These are phyloP conservation scores for Ia io DNA, from an alignment of 2,113 vertebrate species.

Conservation along the genomic window DNA sequence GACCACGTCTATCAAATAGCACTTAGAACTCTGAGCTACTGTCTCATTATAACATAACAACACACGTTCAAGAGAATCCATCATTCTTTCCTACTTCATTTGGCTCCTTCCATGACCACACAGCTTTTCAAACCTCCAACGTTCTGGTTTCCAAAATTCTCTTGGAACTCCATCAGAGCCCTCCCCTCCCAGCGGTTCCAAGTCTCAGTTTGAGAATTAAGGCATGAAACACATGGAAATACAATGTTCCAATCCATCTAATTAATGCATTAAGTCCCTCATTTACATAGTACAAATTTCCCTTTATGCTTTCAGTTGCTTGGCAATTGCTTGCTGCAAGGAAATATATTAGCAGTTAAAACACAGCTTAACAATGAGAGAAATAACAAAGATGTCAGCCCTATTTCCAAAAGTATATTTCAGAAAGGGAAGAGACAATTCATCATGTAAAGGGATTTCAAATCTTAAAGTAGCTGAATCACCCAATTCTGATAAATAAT, in stretches of 20 bases:
- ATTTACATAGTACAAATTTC: constrained; percentile 78
- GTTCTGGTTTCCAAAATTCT: constrained; percentile 60
- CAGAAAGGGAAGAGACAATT: background rate
- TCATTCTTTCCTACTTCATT: constrained; percentile 11
- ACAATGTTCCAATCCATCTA: constrained; percentile 77
- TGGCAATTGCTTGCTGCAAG: constrained; percentile 72
- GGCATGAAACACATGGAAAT: constrained; percentile 75
- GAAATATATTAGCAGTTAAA: constrained; percentile 75
- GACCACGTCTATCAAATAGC: background rate
- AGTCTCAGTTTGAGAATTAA: constrained; percentile 67
- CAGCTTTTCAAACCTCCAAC: constrained; percentile 48
- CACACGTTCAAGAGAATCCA: constrained; percentile 24
- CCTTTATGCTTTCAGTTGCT: constrained; percentile 73
- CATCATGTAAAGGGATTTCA: constrained; percentile 11
- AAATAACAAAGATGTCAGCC: constrained; percentile 70
- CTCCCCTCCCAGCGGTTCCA: constrained; percentile 41
- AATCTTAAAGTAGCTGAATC: constrained; percentile 5
- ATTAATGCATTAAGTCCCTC: constrained; percentile 79
- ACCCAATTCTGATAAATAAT: constrained; percentile 19
- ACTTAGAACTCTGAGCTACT: background rate
- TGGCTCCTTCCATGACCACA: constrained; percentile 60
- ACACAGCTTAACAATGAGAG: constrained; percentile 55
- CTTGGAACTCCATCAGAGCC: constrained; percentile 64
- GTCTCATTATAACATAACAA: constrained; percentile 45
- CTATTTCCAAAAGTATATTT: constrained; percentile 56